Evolutionary conservation across 1,140 invertebrate genomes (phyloP).

Genomic region (Stegodyphus mimosarum): DNA sequence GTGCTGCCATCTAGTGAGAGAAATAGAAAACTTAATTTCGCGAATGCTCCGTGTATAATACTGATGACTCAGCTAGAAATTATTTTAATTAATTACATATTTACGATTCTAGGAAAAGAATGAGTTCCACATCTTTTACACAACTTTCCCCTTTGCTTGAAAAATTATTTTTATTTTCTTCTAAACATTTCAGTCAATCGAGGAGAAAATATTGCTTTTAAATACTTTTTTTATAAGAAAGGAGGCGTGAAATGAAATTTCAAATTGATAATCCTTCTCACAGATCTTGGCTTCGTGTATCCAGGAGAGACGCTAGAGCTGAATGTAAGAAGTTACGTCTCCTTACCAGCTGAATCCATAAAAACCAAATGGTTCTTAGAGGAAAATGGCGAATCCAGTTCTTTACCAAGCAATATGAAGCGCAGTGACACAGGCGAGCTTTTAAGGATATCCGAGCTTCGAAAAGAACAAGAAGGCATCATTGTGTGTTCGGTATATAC

Average conservation of each 20-base stretch:
- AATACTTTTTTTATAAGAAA: no score
- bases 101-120: no score
- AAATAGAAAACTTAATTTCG: no score
- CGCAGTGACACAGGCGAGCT: background rate
- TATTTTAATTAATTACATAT: no score
- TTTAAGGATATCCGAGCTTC: background rate
- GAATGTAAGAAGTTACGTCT: background rate
- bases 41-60: no score
- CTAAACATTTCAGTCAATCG: no score
- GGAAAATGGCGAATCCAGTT: background rate
- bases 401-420: slow-evolving; percentile 13
- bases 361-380: background rate
- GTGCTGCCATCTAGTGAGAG: no score
- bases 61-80: no score
- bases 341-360: background rate
- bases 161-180: no score
- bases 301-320: background rate
- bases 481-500: background rate
- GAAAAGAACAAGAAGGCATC: background rate
- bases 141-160: no score
- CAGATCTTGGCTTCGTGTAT: slow-evolving; percentile 1
- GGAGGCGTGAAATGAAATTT: background rate
- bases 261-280: background rate
- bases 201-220: no score
- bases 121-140: no score